Evolutionary conservation across 2,888 invertebrate species (phyloP).

Genomic region (Xanthorhoe designata): DNA sequence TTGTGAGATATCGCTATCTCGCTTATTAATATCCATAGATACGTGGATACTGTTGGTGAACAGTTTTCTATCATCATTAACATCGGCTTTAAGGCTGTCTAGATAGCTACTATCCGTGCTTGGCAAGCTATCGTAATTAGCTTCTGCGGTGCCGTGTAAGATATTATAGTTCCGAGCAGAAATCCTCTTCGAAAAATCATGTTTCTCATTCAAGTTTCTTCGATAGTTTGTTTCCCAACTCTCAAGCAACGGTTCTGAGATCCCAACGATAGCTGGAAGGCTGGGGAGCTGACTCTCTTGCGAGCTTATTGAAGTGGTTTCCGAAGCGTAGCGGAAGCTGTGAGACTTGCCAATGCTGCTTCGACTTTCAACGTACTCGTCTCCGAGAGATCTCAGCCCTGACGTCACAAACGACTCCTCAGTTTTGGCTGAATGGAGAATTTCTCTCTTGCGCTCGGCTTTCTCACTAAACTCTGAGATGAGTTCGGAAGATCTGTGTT

Average conservation of each 20-base stretch:
- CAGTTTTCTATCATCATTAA: constrained; percentile 70
- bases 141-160: constrained; percentile 65
- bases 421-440: constrained; percentile 61
- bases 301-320: constrained; percentile 77
- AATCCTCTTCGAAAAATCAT: constrained; percentile 72
- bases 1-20: constrained; percentile 81
- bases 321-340: constrained; percentile 88
- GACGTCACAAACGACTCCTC: constrained; percentile 73
- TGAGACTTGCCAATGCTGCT: constrained; percentile 89
- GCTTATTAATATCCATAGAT: constrained; percentile 69
- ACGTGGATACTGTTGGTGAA: constrained; percentile 78
- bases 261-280: constrained; percentile 81
- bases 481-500: constrained; percentile 72
- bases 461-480: constrained; percentile 70
- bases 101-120: constrained; percentile 81
- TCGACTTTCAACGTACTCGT: constrained; percentile 76
- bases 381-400: constrained; percentile 74
- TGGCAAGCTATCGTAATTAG: constrained; percentile 76
- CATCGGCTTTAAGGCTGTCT: constrained; percentile 78
- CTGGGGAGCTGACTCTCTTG: constrained; percentile 83
- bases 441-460: constrained; percentile 65
- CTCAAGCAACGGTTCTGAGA: constrained; percentile 80
- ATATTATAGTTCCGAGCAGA: constrained; percentile 77
- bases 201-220: constrained; percentile 73
- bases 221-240: constrained; percentile 84